A percentile compares a stretch with the other conserved stretches of the same genome.
Evolutionary conservation across 2,888 invertebrate genomes (phyloP).

Genomic region (Lordiphosa fenestrarum): DNA sequence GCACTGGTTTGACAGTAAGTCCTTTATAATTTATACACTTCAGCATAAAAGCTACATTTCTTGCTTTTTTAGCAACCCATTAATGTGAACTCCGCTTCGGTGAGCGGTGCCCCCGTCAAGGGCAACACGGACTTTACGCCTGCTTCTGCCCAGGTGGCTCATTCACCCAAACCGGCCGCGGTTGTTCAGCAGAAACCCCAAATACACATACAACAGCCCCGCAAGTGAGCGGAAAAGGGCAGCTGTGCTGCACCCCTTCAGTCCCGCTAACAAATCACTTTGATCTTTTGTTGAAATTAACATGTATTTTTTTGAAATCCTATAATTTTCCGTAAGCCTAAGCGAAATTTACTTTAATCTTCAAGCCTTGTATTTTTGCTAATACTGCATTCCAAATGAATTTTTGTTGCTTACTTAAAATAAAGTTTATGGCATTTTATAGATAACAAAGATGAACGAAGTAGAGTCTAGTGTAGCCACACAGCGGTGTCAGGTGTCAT

Average conservation of each 20-base stretch:
- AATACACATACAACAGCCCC: slow-evolving; percentile 91
- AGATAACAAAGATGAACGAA: slow-evolving; percentile 8
- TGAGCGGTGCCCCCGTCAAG: slow-evolving; percentile 89
- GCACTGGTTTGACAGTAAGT: slow-evolving; percentile 86
- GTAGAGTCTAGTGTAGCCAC: too few relatives aligned
- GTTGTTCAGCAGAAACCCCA: slow-evolving; percentile 84
- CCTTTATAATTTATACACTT: not conserved
- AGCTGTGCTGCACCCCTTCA: not conserved
- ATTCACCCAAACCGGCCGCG: slow-evolving; percentile 89
- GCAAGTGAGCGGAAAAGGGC: slow-evolving; percentile 84
- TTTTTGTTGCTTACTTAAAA: slow-evolving; percentile 36
- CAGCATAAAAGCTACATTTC: not conserved
- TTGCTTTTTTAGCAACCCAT: slow-evolving; percentile 74
- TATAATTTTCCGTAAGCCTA: slow-evolving; percentile 6
- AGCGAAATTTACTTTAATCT: slow-evolving; percentile 17
- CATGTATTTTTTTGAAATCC: slow-evolving; percentile 19
- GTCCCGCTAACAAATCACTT: not conserved
- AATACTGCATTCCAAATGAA: slow-evolving; percentile 59
- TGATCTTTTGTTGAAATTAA: slow-evolving; percentile 38
- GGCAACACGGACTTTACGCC: slow-evolving; percentile 94
- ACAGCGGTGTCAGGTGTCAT: too few relatives aligned
- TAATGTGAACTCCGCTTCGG: slow-evolving; percentile 86
- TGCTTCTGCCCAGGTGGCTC: slow-evolving; percentile 92
- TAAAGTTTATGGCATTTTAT: slow-evolving; percentile 36
- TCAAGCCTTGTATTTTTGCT: slow-evolving; percentile 32